A percentile compares a stretch with the other conserved stretches of the same genome.
These are phyloP conservation scores for Neosalanx taihuensis DNA, from an alignment of 2,797 vertebrate genomes.

Conservation along the genomic window DNA sequence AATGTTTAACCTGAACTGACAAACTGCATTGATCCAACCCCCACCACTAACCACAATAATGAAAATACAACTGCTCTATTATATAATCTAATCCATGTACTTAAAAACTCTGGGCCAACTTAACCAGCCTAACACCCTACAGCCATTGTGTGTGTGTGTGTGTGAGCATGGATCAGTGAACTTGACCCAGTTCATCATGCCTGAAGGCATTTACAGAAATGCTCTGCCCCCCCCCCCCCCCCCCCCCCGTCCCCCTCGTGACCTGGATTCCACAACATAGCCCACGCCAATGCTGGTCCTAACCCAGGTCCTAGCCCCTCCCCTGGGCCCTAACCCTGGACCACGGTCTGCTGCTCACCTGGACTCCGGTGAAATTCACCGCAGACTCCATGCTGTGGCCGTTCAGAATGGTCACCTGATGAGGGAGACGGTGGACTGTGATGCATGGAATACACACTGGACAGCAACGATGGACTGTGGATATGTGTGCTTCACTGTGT, in stretches of 20 bases:
- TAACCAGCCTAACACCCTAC: neutral
- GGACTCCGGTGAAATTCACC: constrained; percentile 81
- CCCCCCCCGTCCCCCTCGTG: neutral
- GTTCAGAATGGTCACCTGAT: constrained; percentile 81
- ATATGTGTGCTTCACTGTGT: neutral
- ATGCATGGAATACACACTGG: neutral
- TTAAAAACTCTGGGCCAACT: neutral
- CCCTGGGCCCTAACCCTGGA: neutral
- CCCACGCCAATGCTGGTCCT: neutral
- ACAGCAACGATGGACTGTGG: neutral
- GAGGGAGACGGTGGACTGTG: neutral
- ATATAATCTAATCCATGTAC: neutral
- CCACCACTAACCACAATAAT: neutral
- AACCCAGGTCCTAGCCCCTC: neutral
- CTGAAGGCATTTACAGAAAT: neutral
- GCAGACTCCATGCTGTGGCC: constrained; percentile 79
- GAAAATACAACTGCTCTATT: neutral
- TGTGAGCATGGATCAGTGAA: neutral
- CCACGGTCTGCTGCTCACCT: constrained; percentile 59
- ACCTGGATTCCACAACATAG: neutral
- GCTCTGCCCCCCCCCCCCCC: too few relatives aligned
- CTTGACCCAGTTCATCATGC: neutral
- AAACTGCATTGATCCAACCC: neutral
- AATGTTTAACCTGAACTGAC: neutral
- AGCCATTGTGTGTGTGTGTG: neutral